phyloP scores from a whole-genome alignment of 1,140 invertebrate species.

The Listronotus oregonensis region DNA sequence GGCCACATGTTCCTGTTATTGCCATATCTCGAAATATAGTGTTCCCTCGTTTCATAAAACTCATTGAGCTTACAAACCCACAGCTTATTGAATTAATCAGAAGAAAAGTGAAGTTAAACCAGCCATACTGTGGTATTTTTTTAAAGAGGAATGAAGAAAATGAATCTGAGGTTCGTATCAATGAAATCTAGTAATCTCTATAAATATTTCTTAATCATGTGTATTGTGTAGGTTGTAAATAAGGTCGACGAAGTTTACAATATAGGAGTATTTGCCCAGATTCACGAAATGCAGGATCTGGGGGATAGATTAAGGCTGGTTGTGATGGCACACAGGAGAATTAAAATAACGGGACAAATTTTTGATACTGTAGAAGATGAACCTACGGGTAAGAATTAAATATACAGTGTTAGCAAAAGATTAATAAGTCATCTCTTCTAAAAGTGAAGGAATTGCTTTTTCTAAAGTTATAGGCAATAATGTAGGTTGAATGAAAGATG shows the following conservation, averaged over 20 bases:
- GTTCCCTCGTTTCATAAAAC: slow-evolving; percentile 97
- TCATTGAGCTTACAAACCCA: slow-evolving; percentile 91
- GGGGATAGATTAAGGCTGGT: slow-evolving; percentile 90
- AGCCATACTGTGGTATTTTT: slow-evolving; percentile 98
- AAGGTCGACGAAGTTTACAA: slow-evolving; percentile 86
- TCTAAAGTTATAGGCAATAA: too few relatives aligned
- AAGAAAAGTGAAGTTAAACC: slow-evolving; percentile 93
- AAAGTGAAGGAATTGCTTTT: too few relatives aligned
- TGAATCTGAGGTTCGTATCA: slow-evolving; percentile 68
- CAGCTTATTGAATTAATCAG: slow-evolving; percentile 87
- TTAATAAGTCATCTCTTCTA: too few relatives aligned
- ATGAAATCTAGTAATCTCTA: background rate
- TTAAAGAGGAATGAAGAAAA: slow-evolving; percentile 91
- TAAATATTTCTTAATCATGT: too few relatives aligned
- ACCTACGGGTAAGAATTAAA: slow-evolving; percentile 39
- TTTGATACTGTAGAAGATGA: slow-evolving; percentile 67
- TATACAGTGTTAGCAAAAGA: too few relatives aligned
- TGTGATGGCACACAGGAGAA: slow-evolving; percentile 91
- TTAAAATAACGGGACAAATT: slow-evolving; percentile 78
- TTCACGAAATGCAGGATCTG: slow-evolving; percentile 95
- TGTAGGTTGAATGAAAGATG: too few relatives aligned
- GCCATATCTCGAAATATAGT: slow-evolving; percentile 93
- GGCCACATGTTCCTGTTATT: slow-evolving; percentile 94
- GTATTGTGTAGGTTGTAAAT: slow-evolving; percentile 65
- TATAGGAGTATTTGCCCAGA: slow-evolving; percentile 96